Evolutionary conservation across 2,797 vertebrate species (phyloP), one percentile per base, ranked within the genome.

Genomic region (Adelosebastes latens): DNA sequence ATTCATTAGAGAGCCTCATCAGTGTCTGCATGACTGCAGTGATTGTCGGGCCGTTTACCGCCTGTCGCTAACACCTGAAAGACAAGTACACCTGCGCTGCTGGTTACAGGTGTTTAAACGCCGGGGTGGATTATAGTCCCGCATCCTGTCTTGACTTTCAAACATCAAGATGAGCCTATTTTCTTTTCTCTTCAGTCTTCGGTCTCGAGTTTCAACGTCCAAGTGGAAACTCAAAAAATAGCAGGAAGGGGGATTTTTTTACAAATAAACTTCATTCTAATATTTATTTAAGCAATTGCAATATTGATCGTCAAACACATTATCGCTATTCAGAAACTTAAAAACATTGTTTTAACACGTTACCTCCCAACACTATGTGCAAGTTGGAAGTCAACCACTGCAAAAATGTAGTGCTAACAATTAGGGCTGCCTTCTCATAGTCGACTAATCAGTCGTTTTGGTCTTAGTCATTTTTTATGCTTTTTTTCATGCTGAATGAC

Each of bases 1-100:
- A 86, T 90, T 92, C 92, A 94, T 93, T 89, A 91, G 86, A 81
- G 76, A 81, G 68, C 72, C 80, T 86, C 84, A 39, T 92, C 90
- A 82, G 80, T 77, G 88, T 93, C 86, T 90, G 91, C 83, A 80
- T 81, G 79, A 86, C 91, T 86, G 84, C 85, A 75, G 84, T 81
- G 82, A 84, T 86, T 89, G 91, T 88, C 60, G 77, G 75, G 81
- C 81, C 68, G 81, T 90, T 85, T 85, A 77, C 89, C 80, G 74
- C 86, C 88, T 91, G 91, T 72, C 77, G 52, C 63, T 75, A 81
- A 85, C 90, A 89, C 75, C 88, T 93, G 86, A 93, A 79, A 87
- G 90, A 77, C 70, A 49, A 56, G 75, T 58, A 75, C 86, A 88
- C 86, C 88, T 89, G 90, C 42, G 85, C 85, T 61, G 72, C 27